phyloP scores from a whole-genome alignment of 2,797 vertebrate species.

The Nyctibius grandis region DNA sequence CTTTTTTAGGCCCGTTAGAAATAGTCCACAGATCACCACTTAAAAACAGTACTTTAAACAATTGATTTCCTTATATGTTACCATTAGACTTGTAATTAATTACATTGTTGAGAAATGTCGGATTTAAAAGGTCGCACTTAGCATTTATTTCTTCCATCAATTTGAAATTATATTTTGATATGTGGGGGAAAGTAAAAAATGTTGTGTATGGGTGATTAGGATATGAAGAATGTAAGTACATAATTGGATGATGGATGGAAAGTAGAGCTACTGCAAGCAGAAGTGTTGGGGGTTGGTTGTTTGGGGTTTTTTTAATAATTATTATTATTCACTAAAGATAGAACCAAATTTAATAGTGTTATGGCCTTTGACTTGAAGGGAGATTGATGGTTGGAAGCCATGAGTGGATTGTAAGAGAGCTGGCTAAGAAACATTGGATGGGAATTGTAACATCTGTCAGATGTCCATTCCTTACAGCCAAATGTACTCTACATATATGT shows the following conservation, averaged over 20 bases:
- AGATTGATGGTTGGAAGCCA: conserved; percentile 34
- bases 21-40: not conserved
- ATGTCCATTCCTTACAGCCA: no score
- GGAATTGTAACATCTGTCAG: conserved; percentile 61
- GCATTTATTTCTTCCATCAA: not conserved
- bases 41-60: not conserved
- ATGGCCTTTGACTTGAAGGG: not conserved
- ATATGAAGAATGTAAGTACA: not conserved
- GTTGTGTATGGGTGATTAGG: not conserved
- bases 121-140: not conserved
- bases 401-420: conserved; percentile 47
- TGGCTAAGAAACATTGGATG: conserved; percentile 42
- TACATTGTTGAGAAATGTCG: not conserved
- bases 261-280: not conserved
- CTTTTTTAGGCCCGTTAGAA: not conserved
- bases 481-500: no score
- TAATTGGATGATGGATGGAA: not conserved
- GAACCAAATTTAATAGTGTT: not conserved
- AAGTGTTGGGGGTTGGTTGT: not conserved
- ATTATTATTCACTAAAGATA: not conserved
- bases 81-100: not conserved
- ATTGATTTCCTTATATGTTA: not conserved
- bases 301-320: not conserved
- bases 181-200: not conserved
- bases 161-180: not conserved